Evolutionary conservation across 2,113 vertebrate genomes (phyloP), one percentile per base, ranked within the genome.

Genomic region (Pygathrix nemaeus): DNA sequence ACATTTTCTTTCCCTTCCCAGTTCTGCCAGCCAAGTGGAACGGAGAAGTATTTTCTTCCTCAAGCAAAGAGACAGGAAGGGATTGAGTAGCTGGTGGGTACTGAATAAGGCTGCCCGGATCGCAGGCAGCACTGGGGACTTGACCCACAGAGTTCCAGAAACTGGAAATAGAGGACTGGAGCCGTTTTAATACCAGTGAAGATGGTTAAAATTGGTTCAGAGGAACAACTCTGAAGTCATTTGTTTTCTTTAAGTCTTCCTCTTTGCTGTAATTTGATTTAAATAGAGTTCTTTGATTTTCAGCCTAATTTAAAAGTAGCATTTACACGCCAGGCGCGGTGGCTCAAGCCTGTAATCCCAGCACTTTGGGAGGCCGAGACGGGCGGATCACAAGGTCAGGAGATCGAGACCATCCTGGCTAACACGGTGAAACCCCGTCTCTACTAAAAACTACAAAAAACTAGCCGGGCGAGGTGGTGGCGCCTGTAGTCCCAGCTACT

Each of bases 231-330:
- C 5, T 6, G 20, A 78, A 92, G 89, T 66, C 68, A 59, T 83
- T 85, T 78, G 38, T 96, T 96, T 88, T 91, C 94, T 96, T 80
- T 70, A 87, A 93, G 52, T 94, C 75, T 94, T 87, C 16, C 23
- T 96, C 83, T 93, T 92, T 45, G 23, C 59, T 90, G 2, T 93
- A 90, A 97, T 97, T 96, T 92, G 85, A 96, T 79, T 96, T 78
- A 96, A 95, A 93, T 93, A 88, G 91, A 50, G 9, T 97, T 97
- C 78, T 95, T 97, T 75, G 91, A 94, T 97, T 89, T 91, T 95
- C 55, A 72, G 87, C 50, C 86, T 93, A 86, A 93, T 93, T 89
- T 94, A 96, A 97, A 76, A 92, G 35, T 88, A 86, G 81, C 23
- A 8, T 82, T 96, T 95, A 83, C 72, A 94, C 84, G 43, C 43